Evolutionary conservation across 2,113 vertebrate species (phyloP).

Genomic region (Hemicordylus capensis): DNA sequence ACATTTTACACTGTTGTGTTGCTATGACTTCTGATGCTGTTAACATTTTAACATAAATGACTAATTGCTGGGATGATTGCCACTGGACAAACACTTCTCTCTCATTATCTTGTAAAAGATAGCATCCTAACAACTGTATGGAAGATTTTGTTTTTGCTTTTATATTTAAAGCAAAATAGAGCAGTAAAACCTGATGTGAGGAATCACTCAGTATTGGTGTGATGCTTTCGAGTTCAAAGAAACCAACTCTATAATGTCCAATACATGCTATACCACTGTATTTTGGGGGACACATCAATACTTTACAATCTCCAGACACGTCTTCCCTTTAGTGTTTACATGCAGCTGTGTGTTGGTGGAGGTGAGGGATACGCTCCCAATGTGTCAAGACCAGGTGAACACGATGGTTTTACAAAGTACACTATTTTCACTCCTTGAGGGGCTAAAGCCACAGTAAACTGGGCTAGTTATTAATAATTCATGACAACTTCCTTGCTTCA

Average conservation of each 20-base stretch:
- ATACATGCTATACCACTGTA: slow-evolving; percentile 54
- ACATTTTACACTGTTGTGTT: slow-evolving; percentile 9
- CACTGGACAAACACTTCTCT: neutral
- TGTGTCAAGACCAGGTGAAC: slow-evolving; percentile 75
- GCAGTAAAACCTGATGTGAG: slow-evolving; percentile 59
- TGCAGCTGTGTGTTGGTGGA: slow-evolving; percentile 42
- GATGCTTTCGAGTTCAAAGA: slow-evolving; percentile 47
- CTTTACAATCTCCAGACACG: slow-evolving; percentile 55
- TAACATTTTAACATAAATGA: neutral
- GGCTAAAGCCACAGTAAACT: slow-evolving; percentile 63
- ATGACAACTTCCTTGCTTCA: slow-evolving; percentile 67
- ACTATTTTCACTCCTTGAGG: slow-evolving; percentile 56
- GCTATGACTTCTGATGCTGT: slow-evolving; percentile 19
- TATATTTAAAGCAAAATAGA: slow-evolving; percentile 56
- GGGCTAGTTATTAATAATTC: slow-evolving; percentile 72
- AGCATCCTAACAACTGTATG: slow-evolving; percentile 47
- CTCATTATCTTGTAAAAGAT: slow-evolving; percentile 12
- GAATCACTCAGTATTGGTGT: slow-evolving; percentile 53
- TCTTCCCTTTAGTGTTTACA: slow-evolving; percentile 52
- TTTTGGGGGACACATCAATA: slow-evolving; percentile 60
- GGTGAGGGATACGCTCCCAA: slow-evolving; percentile 45
- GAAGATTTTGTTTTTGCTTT: slow-evolving; percentile 42
- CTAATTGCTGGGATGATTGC: slow-evolving; percentile 34
- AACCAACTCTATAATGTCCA: slow-evolving; percentile 60
- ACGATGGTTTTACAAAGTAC: slow-evolving; percentile 49